Evolutionary conservation across 2,113 vertebrate genomes (phyloP), one percentile per base, ranked within the genome.

Genomic region (Argyrosomus japonicus): DNA sequence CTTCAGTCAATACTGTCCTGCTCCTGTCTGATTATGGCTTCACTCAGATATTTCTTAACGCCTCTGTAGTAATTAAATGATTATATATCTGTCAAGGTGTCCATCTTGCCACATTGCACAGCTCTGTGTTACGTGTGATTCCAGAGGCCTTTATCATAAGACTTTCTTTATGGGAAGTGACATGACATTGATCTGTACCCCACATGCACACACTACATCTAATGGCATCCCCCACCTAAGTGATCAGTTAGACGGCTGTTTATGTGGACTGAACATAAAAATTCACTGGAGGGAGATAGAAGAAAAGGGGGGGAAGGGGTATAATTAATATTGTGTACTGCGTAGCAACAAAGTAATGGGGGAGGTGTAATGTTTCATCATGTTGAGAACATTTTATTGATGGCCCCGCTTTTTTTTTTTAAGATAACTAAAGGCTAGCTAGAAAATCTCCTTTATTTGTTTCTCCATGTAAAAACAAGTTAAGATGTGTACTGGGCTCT

Each of bases 91-190:
- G 32, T 36, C 32, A 36, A 36, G 32, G 32, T 36, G 1, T 36
- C 32, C 32, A 36, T 36, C 8, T 36, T 36, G 32, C 32, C n/a
- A 11, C 47, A 45, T 19, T 29, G 17, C 15, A 60, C 76, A 74
- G 9, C 9, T 69, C 21, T 69, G 29, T 9, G 48, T 75, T 47
- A 77, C 23, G 18, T 58, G 71, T 23, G 58, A 60, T 43, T 79
- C 64, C 56, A 9, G 9, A 23, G 32, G 70, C 32, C 58, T 65
- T 84, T 71, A 85, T 85, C 51, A 63, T 73, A 88, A 84, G 65
- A 82, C 91, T 89, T 89, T 88, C 70, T 81, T 77, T 45, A 85
- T 77, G 57, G 65, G 53, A 83, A 82, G 60, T 69, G 84, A 91
- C 85, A 77, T 62, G 47, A 11, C 77, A 92, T 88, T 74, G 67